phyloP scores from a whole-genome alignment of 2,113 vertebrate genomes.

The Junco hyemalis region DNA sequence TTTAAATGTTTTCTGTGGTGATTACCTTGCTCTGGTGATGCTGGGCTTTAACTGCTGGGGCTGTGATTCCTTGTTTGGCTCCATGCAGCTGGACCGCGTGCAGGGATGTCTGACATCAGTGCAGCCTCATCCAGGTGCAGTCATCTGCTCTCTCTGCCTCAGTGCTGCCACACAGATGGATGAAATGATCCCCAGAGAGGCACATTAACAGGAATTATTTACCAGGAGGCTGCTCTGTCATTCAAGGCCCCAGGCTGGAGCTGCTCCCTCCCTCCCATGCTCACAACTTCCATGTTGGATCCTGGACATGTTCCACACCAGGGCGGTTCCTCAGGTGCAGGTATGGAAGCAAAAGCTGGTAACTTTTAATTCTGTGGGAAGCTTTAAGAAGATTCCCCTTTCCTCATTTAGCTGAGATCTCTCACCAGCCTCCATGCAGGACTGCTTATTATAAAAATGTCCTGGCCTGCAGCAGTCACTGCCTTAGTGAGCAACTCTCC shows the following conservation, averaged over 20 bases:
- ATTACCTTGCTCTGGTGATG: not conserved
- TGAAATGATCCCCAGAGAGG: not conserved
- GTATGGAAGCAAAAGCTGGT: not conserved
- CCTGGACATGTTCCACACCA: not conserved
- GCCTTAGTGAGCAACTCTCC: not conserved
- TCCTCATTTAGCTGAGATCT: not conserved
- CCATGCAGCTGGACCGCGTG: not conserved
- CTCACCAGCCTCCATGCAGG: not conserved
- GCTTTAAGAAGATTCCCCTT: not conserved
- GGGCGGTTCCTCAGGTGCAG: not conserved
- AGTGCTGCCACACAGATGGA: not conserved
- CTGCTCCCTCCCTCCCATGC: not conserved
- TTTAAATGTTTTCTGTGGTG: not conserved
- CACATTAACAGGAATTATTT: not conserved
- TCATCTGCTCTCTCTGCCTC: not conserved
- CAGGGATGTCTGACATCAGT: not conserved
- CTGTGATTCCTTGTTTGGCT: not conserved
- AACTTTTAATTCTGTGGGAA: not conserved
- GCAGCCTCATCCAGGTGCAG: not conserved
- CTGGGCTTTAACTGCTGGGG: not conserved
- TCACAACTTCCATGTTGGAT: rapidly evolving
- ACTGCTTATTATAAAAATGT: not conserved
- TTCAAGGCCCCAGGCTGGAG: not conserved
- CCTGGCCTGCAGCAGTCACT: not conserved
- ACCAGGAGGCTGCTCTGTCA: not conserved